Evolutionary conservation across 2,797 vertebrate genomes (phyloP).

Genomic region (Orestias chungarensis): DNA sequence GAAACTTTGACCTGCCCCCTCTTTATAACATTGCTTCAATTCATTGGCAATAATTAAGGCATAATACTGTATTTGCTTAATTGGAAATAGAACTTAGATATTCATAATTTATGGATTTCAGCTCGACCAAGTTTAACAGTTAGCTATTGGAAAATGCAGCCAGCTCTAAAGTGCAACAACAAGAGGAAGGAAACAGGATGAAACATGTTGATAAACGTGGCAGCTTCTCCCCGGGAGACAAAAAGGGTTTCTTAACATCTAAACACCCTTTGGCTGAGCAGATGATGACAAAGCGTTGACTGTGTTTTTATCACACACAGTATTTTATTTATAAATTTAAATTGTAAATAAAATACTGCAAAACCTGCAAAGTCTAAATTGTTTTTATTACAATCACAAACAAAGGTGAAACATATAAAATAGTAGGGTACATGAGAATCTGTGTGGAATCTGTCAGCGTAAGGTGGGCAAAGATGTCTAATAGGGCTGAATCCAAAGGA

Average conservation of each 20-base stretch:
- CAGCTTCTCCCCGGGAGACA: constrained; percentile 33
- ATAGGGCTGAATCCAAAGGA: no score
- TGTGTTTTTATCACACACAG: background rate
- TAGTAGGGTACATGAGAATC: no score
- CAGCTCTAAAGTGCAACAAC: constrained; percentile 8
- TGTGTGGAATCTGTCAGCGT: no score
- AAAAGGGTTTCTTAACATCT: constrained; percentile 52
- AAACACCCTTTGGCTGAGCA: constrained; percentile 31
- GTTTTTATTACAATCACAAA: background rate
- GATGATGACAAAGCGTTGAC: constrained; percentile 40
- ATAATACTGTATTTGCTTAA: background rate
- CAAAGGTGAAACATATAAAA: background rate
- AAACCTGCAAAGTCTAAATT: background rate
- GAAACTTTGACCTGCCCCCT: background rate
- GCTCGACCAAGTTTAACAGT: background rate
- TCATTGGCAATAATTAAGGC: background rate
- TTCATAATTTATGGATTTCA: background rate
- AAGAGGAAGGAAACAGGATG: constrained; percentile 32
- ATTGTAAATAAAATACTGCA: background rate
- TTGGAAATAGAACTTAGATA: background rate
- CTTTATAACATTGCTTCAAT: background rate
- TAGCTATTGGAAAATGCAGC: background rate
- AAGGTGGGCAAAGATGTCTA: no score
- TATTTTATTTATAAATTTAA: background rate
- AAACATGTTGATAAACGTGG: constrained; percentile 38